Evolutionary conservation across 2,113 vertebrate genomes (phyloP).

Genomic region (Eira barbara): DNA sequence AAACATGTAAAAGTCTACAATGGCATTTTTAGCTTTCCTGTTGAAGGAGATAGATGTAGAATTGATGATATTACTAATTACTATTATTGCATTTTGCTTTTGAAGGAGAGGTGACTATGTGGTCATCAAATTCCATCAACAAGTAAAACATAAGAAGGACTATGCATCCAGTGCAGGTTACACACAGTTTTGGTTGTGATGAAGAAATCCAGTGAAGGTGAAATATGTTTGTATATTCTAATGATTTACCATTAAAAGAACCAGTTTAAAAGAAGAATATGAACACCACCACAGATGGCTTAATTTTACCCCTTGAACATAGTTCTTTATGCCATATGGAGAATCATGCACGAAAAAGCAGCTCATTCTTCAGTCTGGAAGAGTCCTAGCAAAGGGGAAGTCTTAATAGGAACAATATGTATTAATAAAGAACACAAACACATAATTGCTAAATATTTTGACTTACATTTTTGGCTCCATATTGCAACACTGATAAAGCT

Average conservation of each 20-base stretch:
- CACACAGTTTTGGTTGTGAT: background rate
- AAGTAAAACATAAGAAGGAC: background rate
- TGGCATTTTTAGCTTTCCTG: background rate
- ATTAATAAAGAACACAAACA: conserved; percentile 27
- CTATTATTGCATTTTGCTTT: background rate
- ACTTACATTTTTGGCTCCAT: background rate
- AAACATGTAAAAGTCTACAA: background rate
- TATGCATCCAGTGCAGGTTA: background rate
- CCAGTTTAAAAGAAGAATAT: background rate
- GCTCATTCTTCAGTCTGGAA: background rate
- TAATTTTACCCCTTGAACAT: background rate
- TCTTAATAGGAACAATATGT: background rate
- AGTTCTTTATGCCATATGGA: conserved; percentile 35
- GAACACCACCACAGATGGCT: background rate
- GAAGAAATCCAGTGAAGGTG: background rate
- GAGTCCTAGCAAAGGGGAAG: background rate
- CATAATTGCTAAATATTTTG: conserved; percentile 46
- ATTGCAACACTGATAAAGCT: background rate
- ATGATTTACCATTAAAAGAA: conserved; percentile 8
- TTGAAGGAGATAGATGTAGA: background rate
- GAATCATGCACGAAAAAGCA: background rate
- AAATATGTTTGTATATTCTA: background rate
- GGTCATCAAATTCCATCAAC: background rate
- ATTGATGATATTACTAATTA: background rate
- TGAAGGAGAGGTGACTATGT: background rate